These are phyloP conservation scores for Acleris sparsana DNA, from an alignment of 2,888 invertebrate species.

Conservation along the genomic window DNA sequence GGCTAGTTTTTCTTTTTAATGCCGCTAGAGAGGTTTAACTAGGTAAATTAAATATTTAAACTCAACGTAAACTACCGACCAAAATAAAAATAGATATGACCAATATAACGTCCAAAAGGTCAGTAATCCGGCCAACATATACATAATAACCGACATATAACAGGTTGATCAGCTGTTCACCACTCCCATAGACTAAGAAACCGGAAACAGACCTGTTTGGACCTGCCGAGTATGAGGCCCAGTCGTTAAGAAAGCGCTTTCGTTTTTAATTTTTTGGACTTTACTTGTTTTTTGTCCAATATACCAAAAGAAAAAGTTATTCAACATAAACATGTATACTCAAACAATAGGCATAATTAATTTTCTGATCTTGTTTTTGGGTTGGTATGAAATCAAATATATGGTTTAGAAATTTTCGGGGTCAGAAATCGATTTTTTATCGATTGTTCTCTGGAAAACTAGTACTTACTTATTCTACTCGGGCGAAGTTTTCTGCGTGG, in stretches of 20 bases:
- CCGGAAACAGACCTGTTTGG: constrained; percentile 16
- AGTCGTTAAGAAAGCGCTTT: constrained; percentile 23
- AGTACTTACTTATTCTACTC: too few relatives aligned
- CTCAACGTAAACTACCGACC: constrained; percentile 12
- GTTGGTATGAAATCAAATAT: too few relatives aligned
- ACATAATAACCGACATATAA: constrained; percentile 32
- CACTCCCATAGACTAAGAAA: constrained; percentile 3
- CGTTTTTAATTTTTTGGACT: constrained; percentile 13
- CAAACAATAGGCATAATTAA: too few relatives aligned
- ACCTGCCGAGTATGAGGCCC: constrained; percentile 24
- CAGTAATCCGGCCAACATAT: constrained; percentile 12
- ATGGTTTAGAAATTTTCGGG: too few relatives aligned
- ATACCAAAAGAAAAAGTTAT: neutral
- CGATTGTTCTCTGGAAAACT: too few relatives aligned
- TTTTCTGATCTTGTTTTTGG: too few relatives aligned
- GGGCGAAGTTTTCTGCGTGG: too few relatives aligned
- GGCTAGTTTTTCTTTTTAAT: too few relatives aligned
- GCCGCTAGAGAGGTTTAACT: neutral
- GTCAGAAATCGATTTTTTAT: too few relatives aligned
- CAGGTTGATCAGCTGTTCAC: constrained; percentile 30
- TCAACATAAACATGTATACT: too few relatives aligned
- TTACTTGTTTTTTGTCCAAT: neutral
- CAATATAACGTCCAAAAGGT: constrained; percentile 28
- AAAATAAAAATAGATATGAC: constrained; percentile 29
- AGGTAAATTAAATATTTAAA: neutral